Conservation (phyloP, 2,797 vertebrate species). For the Sebastes nivosus region DNA sequence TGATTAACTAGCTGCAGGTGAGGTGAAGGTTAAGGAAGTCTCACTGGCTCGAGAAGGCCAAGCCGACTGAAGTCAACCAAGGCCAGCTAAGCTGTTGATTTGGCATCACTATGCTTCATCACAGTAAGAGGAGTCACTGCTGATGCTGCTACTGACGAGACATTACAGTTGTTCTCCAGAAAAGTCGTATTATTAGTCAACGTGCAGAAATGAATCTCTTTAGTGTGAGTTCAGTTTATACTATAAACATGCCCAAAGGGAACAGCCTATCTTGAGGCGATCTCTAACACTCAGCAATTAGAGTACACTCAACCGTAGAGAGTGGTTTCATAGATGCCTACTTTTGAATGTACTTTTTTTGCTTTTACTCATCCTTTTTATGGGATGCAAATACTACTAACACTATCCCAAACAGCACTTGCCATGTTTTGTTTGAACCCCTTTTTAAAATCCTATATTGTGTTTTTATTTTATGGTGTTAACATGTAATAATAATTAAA, state of each 20-base stretch:
- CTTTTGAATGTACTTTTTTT: not conserved
- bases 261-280: conserved; percentile 24
- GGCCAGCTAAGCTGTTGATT: not conserved
- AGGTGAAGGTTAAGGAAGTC: conserved; percentile 35
- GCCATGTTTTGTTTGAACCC: not conserved
- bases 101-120: not conserved
- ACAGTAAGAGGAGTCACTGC: not conserved
- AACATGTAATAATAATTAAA: not conserved
- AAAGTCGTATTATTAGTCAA: not conserved
- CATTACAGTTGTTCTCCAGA: not conserved
- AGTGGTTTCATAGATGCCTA: not conserved
- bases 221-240: conserved; percentile 34
- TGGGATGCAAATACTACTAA: not conserved
- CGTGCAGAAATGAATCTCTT: conserved; percentile 5
- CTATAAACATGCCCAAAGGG: conserved; percentile 3
- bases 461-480: not conserved
- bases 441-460: not conserved
- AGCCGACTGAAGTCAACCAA: not conserved
- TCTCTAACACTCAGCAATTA: conserved; percentile 12
- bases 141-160: not conserved
- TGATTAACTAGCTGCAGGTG: conserved; percentile 46
- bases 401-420: not conserved
- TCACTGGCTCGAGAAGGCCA: not conserved
- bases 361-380: not conserved
- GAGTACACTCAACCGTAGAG: not conserved